Percentiles rank a stretch among this genome's conserved stretches.
Evolutionary conservation across 2,888 invertebrate species (phyloP).

Genomic region (Xanthorhoe designata): DNA sequence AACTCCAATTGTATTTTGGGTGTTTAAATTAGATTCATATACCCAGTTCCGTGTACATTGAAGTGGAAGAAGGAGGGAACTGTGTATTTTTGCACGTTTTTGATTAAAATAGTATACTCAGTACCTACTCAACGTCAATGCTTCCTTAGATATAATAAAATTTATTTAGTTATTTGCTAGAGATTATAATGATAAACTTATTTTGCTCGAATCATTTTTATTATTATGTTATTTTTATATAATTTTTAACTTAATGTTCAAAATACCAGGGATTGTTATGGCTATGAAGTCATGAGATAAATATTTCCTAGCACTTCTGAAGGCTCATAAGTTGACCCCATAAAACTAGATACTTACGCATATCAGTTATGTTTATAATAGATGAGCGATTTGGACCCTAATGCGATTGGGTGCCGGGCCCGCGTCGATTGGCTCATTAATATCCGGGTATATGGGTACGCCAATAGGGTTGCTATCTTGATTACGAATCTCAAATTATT

Average conservation of each 20-base stretch:
- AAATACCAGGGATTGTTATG: too few relatives aligned
- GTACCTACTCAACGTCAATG: too few relatives aligned
- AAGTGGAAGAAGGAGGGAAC: too few relatives aligned
- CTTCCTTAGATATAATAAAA: too few relatives aligned
- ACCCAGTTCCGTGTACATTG: too few relatives aligned
- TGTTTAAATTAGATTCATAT: background rate
- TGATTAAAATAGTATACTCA: too few relatives aligned
- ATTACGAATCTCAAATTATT: slow-evolving; percentile 14
- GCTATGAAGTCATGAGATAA: background rate
- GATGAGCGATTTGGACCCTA: slow-evolving; percentile 58
- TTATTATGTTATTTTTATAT: too few relatives aligned
- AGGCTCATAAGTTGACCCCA: slow-evolving; percentile 40
- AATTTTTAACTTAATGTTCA: too few relatives aligned
- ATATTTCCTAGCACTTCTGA: slow-evolving; percentile 1
- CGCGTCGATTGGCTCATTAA: slow-evolving; percentile 71
- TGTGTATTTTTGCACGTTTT: too few relatives aligned
- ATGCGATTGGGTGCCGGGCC: slow-evolving; percentile 37
- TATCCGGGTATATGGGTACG: slow-evolving; percentile 65
- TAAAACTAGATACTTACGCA: slow-evolving; percentile 57
- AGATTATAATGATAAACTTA: too few relatives aligned
- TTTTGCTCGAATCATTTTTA: too few relatives aligned
- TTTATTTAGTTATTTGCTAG: too few relatives aligned
- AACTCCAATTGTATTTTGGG: background rate
- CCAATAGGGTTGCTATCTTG: slow-evolving; percentile 28
- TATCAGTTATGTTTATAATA: slow-evolving; percentile 63